A percentile compares a stretch with the other conserved stretches of the same genome.
These are phyloP conservation scores for Rostratula benghalensis DNA, from an alignment of 2,113 vertebrate genomes.

Conservation along the genomic window DNA sequence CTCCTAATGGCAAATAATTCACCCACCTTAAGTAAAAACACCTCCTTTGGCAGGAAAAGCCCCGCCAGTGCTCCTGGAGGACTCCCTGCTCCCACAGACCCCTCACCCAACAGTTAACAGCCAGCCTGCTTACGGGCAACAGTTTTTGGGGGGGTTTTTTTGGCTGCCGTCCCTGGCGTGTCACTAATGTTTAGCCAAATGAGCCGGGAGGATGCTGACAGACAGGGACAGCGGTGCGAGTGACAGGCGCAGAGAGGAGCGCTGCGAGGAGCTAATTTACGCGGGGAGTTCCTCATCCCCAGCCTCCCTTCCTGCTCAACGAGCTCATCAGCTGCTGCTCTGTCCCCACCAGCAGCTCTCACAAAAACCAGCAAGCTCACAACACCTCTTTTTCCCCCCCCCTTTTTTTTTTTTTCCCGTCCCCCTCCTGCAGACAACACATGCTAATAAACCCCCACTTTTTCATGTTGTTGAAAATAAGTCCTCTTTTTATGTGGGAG, in stretches of 20 bases:
- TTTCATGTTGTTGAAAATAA: background rate
- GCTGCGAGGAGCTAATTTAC: slow-evolving; percentile 33
- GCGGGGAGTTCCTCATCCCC: background rate
- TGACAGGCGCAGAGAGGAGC: slow-evolving; percentile 36
- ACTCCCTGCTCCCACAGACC: background rate
- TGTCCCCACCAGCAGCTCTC: background rate
- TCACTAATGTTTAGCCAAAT: slow-evolving; percentile 25
- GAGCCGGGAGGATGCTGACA: slow-evolving; percentile 37
- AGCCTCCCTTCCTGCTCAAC: background rate
- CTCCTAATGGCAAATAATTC: background rate
- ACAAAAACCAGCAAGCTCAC: background rate
- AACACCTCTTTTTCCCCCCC: background rate
- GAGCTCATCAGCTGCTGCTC: slow-evolving; percentile 1
- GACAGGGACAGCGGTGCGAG: background rate
- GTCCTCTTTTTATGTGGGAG: slow-evolving; percentile 11
- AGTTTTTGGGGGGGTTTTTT: background rate
- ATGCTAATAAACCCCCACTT: background rate
- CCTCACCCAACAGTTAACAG: background rate
- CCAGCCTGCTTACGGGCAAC: background rate
- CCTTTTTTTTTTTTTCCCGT: background rate
- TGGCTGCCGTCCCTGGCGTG: slow-evolving; percentile 31
- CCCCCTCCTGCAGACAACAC: background rate
- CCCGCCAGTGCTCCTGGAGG: background rate
- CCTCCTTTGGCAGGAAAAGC: background rate
- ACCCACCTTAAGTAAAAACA: background rate